Evolutionary conservation across 2,113 vertebrate species (phyloP).

Genomic region (Trematocara unimaculatum): DNA sequence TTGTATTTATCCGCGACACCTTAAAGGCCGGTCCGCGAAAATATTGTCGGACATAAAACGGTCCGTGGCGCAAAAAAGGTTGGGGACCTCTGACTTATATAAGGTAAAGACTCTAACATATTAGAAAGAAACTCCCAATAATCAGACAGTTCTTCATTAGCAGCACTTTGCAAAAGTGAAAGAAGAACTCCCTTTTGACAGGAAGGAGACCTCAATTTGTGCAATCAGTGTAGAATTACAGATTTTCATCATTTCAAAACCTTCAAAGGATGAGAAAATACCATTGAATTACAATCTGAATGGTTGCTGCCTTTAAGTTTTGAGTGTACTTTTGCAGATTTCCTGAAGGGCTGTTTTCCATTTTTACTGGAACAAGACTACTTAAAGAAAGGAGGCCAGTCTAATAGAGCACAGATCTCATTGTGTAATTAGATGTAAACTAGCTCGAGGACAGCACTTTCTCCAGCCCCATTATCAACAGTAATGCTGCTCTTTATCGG

Average conservation of each 20-base stretch:
- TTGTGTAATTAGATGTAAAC: neutral
- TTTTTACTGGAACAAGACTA: neutral
- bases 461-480: neutral
- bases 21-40: accelerated
- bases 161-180: neutral
- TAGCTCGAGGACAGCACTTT: neutral
- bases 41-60: neutral
- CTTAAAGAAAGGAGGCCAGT: neutral
- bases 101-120: neutral
- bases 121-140: neutral
- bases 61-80: neutral
- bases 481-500: neutral
- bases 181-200: neutral
- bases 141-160: neutral
- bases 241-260: neutral
- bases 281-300: neutral
- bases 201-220: neutral
- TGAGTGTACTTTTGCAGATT: neutral
- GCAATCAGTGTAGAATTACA: neutral
- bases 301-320: neutral
- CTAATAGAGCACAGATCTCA: neutral
- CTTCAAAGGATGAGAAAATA: neutral
- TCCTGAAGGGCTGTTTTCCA: neutral
- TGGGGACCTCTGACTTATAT: neutral
- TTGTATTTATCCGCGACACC: neutral